Conservation (phyloP, 2,113 vertebrate genomes). For the Mormyrus iriodes region DNA sequence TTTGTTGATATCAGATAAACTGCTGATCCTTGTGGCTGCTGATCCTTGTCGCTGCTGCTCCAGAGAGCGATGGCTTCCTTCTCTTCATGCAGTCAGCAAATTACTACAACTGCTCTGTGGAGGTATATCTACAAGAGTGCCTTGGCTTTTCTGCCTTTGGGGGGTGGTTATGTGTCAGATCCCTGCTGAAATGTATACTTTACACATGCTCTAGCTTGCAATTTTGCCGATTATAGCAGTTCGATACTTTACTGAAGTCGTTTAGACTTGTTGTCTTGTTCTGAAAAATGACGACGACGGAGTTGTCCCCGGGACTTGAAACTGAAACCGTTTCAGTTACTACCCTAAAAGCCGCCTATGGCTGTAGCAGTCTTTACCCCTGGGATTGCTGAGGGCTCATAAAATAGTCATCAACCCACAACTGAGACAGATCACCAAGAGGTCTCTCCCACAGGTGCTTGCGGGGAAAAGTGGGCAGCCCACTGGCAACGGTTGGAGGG, state of each 20-base stretch:
- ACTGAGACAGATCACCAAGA: background rate
- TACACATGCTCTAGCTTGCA: background rate
- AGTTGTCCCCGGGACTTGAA: background rate
- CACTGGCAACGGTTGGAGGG: slow-evolving; percentile 89
- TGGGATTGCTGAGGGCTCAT: background rate
- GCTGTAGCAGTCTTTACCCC: background rate
- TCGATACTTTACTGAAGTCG: background rate
- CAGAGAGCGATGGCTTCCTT: slow-evolving; percentile 82
- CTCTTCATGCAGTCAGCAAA: slow-evolving; percentile 85
- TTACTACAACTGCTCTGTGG: slow-evolving; percentile 88
- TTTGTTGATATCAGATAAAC: slow-evolving; percentile 72
- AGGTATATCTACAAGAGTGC: slow-evolving; percentile 61
- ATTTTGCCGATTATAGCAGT: background rate
- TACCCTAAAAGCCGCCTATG: background rate
- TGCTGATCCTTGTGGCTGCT: slow-evolving; percentile 84
- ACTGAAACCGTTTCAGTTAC: background rate
- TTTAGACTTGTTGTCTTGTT: background rate
- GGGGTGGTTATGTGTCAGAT: background rate
- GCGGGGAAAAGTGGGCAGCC: slow-evolving; percentile 80
- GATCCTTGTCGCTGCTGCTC: slow-evolving; percentile 86
- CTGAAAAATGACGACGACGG: background rate
- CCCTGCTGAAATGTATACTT: background rate
- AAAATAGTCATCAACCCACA: background rate
- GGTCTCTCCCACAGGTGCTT: slow-evolving; percentile 66
- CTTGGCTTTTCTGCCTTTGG: background rate